Evolutionary conservation across 2,797 vertebrate genomes (phyloP).

Genomic region (Orientallactaga sibirica): DNA sequence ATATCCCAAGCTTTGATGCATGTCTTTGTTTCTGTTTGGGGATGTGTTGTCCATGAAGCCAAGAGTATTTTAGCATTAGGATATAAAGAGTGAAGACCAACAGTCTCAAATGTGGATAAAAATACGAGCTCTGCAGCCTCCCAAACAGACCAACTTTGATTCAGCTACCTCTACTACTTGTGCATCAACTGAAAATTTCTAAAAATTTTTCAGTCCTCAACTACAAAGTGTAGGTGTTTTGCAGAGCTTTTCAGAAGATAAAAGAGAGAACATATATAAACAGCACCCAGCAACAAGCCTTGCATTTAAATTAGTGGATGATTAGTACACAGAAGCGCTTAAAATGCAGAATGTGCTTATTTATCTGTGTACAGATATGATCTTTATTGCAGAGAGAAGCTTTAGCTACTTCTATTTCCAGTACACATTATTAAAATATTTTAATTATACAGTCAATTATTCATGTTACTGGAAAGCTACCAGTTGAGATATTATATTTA

Average conservation of each 20-base stretch:
- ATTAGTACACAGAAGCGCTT: slow-evolving; percentile 1
- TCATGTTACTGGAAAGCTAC: slow-evolving; percentile 43
- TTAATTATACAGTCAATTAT: slow-evolving; percentile 66
- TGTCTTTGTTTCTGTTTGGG: not conserved
- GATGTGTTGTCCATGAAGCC: not conserved
- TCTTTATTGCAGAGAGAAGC: slow-evolving; percentile 51
- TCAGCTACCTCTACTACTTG: slow-evolving; percentile 45
- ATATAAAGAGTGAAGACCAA: not conserved
- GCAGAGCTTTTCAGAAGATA: not conserved
- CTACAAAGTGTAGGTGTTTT: slow-evolving; percentile 37
- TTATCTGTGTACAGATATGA: slow-evolving; percentile 30
- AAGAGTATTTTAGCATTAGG: not conserved
- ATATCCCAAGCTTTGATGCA: not conserved
- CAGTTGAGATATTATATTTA: slow-evolving; percentile 19
- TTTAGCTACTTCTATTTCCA: slow-evolving; percentile 42
- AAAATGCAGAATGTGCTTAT: slow-evolving; percentile 49
- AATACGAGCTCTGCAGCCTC: not conserved
- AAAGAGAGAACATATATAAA: slow-evolving; percentile 28
- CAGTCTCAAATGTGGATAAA: not conserved
- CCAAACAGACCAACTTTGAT: slow-evolving; percentile 31
- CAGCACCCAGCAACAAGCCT: slow-evolving; percentile 24
- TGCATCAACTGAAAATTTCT: slow-evolving; percentile 16
- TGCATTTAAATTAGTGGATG: slow-evolving; percentile 48
- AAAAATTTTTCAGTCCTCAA: slow-evolving; percentile 20
- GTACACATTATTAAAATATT: slow-evolving; percentile 43